Evolutionary conservation across 2,113 vertebrate genomes (phyloP), one percentile per base, ranked within the genome.

Genomic region (Notothenia rossii): DNA sequence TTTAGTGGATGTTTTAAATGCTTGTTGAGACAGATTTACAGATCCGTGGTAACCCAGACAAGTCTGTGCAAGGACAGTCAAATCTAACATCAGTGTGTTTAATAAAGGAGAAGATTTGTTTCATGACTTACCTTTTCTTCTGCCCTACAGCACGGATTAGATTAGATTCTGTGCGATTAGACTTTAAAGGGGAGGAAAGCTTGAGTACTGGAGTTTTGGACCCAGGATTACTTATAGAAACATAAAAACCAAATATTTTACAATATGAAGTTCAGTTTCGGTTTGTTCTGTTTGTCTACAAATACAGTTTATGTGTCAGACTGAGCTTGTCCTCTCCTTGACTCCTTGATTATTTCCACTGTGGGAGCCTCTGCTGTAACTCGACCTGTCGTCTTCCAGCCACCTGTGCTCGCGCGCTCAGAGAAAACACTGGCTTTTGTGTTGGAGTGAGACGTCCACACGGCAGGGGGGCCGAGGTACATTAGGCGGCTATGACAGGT

Each of bases 401-500:
- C 95, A 95, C 93, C 94, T 95, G 95, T 95, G 94, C 88, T 89
- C 79, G 88, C 85, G 49, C n/a, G 83, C 73, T 83, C 81, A 80
- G 89, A 76, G 90, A 90, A 89, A 93, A 94, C 94, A 94, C 86
- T 85, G 75, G 78, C 86, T 90, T 93, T 93, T 94, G 94, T 95
- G 90, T 93, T 86, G 83, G 88, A 90, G 81, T 88, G 86, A 90
- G 91, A 93, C 72, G 25, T 91, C 78, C 78, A n/a, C 87, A 85
- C 85, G 55, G 86, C 85, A 51, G 91, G 91, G 83, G 14, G 90
- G 82, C 51, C 48, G 73, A 90, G 89, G 88, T 92, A 67, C 79
- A 88, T 86, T 82, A 83, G 54, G 83, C 79, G 33, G 46, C 63
- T 74, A 29, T 62, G 88, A 94, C 92, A 93, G 93, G 92, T 94